These are phyloP conservation scores for Copidosoma floridanum DNA, from an alignment of 1,140 invertebrate species.

Conservation along the genomic window DNA sequence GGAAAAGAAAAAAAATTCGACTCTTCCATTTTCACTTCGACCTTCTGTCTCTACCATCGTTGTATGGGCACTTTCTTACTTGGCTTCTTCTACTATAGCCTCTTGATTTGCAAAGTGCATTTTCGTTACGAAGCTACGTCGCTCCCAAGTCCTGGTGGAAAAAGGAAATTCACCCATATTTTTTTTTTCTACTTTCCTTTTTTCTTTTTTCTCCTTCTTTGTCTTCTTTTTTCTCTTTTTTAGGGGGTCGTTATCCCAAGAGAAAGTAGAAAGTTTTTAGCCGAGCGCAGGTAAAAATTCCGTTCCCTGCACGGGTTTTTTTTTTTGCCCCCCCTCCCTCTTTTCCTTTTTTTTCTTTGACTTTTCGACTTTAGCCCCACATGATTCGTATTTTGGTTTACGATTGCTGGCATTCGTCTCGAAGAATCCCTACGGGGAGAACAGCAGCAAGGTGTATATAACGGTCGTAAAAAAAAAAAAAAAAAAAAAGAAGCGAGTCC, in stretches of 20 bases:
- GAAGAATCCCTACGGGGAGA: too few relatives aligned
- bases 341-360: too few relatives aligned
- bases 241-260: not conserved
- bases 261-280: constrained; percentile 45
- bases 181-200: too few relatives aligned
- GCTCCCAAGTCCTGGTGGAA: not conserved
- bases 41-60: not conserved
- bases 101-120: not conserved
- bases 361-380: constrained; percentile 16
- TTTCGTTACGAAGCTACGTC: not conserved
- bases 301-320: constrained; percentile 29
- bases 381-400: constrained; percentile 40
- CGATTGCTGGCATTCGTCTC: constrained; percentile 24
- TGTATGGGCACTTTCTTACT: not conserved
- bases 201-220: not conserved
- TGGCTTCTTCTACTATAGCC: not conserved
- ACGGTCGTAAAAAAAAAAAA: too few relatives aligned
- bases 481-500: constrained; percentile 35
- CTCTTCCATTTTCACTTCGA: constrained; percentile 7
- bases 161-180: constrained; percentile 6
- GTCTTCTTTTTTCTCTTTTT: constrained; percentile 6
- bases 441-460: too few relatives aligned
- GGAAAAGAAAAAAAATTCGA: not conserved
- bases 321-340: constrained; percentile 13
- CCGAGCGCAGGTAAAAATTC: constrained; percentile 36